These are phyloP conservation scores for Melanotaenia boesemani DNA, from an alignment of 2,797 vertebrate genomes.

Conservation along the genomic window DNA sequence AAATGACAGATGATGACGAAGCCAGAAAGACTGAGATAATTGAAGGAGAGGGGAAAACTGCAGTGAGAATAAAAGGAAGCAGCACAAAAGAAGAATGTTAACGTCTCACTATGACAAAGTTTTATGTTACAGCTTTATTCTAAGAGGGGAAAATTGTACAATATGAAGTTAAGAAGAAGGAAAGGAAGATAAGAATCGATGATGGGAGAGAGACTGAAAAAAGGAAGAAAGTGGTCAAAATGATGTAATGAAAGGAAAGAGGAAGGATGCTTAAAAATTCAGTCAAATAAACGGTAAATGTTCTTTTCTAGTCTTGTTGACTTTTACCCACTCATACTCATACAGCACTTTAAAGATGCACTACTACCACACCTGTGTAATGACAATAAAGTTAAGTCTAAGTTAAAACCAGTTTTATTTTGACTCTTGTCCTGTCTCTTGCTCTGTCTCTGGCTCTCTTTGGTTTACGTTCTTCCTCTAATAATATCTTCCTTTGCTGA, in stretches of 20 bases:
- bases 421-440: no score
- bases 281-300: no score
- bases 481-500: no score
- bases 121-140: conserved; percentile 2
- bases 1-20: conserved; percentile 41
- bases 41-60: conserved; percentile 4
- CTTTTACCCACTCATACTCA: no score
- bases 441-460: no score
- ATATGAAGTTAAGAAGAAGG: background rate
- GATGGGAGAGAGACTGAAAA: background rate
- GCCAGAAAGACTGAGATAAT: conserved; percentile 14
- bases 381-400: no score
- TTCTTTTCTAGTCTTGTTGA: no score
- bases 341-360: no score
- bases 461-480: no score
- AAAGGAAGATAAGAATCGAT: background rate
- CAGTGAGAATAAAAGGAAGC: background rate
- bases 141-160: background rate
- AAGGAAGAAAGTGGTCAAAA: background rate
- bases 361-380: no score
- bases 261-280: background rate
- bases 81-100: background rate
- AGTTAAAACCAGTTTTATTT: no score
- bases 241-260: background rate
- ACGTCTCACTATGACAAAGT: background rate